Conservation (phyloP, 2,888 invertebrate species). For the Thelaira solivaga region DNA sequence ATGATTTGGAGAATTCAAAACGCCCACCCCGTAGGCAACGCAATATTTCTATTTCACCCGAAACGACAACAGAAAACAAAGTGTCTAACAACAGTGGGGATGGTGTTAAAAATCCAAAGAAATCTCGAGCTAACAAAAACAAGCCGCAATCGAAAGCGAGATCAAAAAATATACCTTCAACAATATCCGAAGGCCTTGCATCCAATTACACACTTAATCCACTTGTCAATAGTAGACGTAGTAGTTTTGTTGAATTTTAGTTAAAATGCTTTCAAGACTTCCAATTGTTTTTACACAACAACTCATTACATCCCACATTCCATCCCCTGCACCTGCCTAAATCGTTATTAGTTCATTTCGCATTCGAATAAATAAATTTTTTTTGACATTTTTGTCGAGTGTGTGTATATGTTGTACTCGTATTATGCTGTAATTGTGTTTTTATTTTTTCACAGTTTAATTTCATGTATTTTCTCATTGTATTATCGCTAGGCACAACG, state of each 20-base stretch:
- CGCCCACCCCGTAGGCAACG: conserved; percentile 41
- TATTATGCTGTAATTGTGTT: too few relatives aligned
- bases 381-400: conserved; percentile 12
- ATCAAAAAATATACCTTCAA: conserved; percentile 48
- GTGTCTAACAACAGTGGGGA: conserved; percentile 11
- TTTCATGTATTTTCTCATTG: conserved; percentile 60
- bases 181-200: conserved; percentile 58
- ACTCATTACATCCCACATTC: background rate
- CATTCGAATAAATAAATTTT: background rate
- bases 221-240: conserved; percentile 52
- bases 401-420: background rate
- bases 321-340: background rate
- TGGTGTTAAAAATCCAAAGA: conserved; percentile 29
- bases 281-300: background rate
- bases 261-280: conserved; percentile 43
- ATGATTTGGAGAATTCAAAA: conserved; percentile 69
- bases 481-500: conserved; percentile 80
- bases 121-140: conserved; percentile 9
- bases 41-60: background rate
- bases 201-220: conserved; percentile 51
- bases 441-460: conserved; percentile 7
- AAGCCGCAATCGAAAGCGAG: conserved; percentile 34
- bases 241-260: conserved; percentile 61
- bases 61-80: background rate
- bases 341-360: background rate